Evolutionary conservation across 23 tunicate species (phyloP).

Genomic region (Trididemnum nubilum): DNA sequence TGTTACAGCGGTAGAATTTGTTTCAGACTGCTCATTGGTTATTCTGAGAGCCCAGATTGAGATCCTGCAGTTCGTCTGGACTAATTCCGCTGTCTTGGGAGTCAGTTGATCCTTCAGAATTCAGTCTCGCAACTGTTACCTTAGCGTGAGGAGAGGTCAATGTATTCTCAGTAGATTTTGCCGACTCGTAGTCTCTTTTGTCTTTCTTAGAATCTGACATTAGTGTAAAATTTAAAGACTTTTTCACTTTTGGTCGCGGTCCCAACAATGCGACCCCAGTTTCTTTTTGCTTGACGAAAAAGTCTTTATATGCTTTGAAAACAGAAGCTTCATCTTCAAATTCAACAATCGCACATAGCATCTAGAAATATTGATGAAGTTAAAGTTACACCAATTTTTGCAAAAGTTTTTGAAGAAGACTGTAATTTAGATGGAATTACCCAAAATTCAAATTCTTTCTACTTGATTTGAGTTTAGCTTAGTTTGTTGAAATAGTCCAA

Average conservation of each 20-base stretch:
- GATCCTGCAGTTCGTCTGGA: not conserved
- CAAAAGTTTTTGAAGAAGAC: not conserved
- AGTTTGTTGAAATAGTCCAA: too few species aligned
- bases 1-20: too few species aligned
- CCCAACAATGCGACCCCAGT: not conserved
- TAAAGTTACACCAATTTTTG: too few species aligned
- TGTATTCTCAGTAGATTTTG: not conserved
- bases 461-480: too few species aligned
- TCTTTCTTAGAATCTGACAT: not conserved
- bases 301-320: constrained; percentile 5
- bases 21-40: too few species aligned
- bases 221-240: not conserved
- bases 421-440: not conserved
- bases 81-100: constrained; percentile 17
- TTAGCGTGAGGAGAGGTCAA: not conserved
- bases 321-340: constrained; percentile 6
- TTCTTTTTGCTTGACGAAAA: not conserved
- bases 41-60: too few species aligned
- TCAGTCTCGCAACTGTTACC: not conserved
- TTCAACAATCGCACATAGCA: constrained; percentile 21
- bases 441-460: too few species aligned
- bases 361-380: constrained; percentile 2
- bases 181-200: not conserved
- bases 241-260: constrained; percentile 16
- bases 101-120: constrained; percentile 2